Base-by-base conservation (phyloP, 1,140 invertebrate species). In the Orchestia grillus region DNA sequence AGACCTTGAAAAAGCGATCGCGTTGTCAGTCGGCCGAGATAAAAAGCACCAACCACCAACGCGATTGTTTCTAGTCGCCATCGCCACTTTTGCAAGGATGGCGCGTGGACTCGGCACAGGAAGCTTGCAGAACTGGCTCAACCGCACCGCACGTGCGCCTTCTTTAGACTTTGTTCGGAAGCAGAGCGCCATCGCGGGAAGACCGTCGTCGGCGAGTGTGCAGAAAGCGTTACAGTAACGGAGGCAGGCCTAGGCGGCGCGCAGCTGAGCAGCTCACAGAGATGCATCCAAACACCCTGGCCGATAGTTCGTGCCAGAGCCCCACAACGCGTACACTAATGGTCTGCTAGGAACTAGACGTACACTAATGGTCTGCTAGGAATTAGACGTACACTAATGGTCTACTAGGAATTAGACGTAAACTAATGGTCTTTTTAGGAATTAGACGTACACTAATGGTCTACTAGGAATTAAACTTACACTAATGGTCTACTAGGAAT, bases 171-270 rank as follows among this genome's bases (percentile, higher is more conserved):
- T 77, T 77, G 62, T 90, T 90, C 88, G 88, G 88, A 90, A 90
- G 88, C 88, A 90, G 88, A 90, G 88, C 88, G 88, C 43, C 42
- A 90, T 90, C 88, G 42, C n/a, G 88, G 28, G 88, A 90, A 90
- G 43, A 90, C 42, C 88, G 43, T 41, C 41, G 87, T n/a, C 36
- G 87, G 4, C 36, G 87, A 36, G 87, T 90, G 88, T 42, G 88
- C 88, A 90, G 88, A 90, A 90, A 90, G 88, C 88, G 88, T 90
- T 44, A 28, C 88, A 41, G 36, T 77, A 77, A 77, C 88, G 88
- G 88, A 90, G 88, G 41, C 88, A 90, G 88, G 41, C 88, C 41
- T 90, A 44, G 1, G 88, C 36, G 88, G 11, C 88, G 88, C 42
- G 15, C 36, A 42, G 41, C 41, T n/a, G n/a, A 41, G 41, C 41